These are phyloP conservation scores for Dermatemys mawii DNA, from an alignment of 2,113 vertebrate species.

Conservation along the genomic window DNA sequence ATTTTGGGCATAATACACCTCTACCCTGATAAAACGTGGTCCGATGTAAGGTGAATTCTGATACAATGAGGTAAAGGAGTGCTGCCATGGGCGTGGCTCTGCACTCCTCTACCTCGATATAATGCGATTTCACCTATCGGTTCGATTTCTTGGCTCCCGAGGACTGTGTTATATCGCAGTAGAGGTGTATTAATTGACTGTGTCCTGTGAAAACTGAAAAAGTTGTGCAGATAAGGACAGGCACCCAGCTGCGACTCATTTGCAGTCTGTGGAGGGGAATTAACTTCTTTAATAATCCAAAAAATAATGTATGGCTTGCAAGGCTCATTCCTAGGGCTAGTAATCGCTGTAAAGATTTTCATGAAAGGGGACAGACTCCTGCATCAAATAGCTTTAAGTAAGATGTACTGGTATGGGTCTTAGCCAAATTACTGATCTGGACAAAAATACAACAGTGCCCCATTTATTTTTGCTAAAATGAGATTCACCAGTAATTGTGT, in stretches of 20 bases:
- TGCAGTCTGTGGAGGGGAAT: not conserved
- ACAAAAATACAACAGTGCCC: conserved; percentile 18
- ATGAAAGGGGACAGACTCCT: not conserved
- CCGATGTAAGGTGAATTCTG: no score
- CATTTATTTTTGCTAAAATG: not conserved
- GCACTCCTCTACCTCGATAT: no score
- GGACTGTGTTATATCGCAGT: no score
- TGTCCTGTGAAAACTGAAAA: conserved; percentile 15
- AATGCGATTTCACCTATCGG: no score
- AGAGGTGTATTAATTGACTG: not conserved
- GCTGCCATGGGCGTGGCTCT: no score
- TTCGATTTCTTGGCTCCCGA: no score
- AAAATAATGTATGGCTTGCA: conserved; percentile 10
- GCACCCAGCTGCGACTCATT: not conserved
- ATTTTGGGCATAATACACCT: not conserved
- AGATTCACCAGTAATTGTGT: conserved; percentile 19
- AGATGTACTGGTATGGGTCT: conserved; percentile 8
- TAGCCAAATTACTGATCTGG: conserved; percentile 17
- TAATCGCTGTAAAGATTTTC: conserved; percentile 1
- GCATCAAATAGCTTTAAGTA: not conserved
- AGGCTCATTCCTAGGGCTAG: not conserved
- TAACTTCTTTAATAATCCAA: conserved; percentile 18
- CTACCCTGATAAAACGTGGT: no score
- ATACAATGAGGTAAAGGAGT: no score
- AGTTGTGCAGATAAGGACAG: not conserved